Base-by-base conservation (phyloP, 2,888 invertebrate species). In the Leptura quadrifasciata region DNA sequence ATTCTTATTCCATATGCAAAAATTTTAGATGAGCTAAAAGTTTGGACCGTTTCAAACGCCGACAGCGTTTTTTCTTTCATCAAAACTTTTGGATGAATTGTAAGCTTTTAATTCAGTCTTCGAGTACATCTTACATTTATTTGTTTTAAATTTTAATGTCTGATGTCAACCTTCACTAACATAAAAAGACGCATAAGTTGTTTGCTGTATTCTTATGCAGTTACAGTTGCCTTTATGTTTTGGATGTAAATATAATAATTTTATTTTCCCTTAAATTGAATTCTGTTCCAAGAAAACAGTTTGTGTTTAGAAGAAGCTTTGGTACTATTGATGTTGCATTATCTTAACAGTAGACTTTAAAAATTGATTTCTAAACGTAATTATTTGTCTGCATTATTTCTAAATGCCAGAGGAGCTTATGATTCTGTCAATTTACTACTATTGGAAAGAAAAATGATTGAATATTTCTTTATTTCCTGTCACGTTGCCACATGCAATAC, bases 151-250 rank as follows among this genome's bases (percentile, higher is more conserved):
- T 67, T 39, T 61, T 35, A 58, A 67, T n/a, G 54, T 74, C 61
- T 74, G 74, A 54, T 61, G 67, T 67, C 61, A 72, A 63, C 47
- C 64, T 60, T 27, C 52, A 21, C 27, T 21, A 52, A 74, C 74
- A 60, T 61, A 68, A 74, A 68, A 73, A 65, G 65, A 24, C 24
- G 47, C 47, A 58, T 71, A 24, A 76, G 57, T 69, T 69, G 57
- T 73, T 69, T 69, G 73, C 58, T 69, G 65, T 73, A 52, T 69
- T 73, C 63, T 72, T 76, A 76, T 65, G 70, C 58, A 60, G 58
- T 71, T 75, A 71, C 5, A 24, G 15, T 58, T 12, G 27, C 24
- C 35, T 8, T 39, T 39, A 9, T 39, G 35, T 39, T 39, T 39
- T 9, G 35, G 35, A 39, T 39, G 1, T 39, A 10, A 39, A 39